Percentiles rank a stretch among this genome's conserved stretches.
Evolutionary conservation across 2,888 invertebrate species (phyloP).

Genomic region (Disparrhopalites patrizii): DNA sequence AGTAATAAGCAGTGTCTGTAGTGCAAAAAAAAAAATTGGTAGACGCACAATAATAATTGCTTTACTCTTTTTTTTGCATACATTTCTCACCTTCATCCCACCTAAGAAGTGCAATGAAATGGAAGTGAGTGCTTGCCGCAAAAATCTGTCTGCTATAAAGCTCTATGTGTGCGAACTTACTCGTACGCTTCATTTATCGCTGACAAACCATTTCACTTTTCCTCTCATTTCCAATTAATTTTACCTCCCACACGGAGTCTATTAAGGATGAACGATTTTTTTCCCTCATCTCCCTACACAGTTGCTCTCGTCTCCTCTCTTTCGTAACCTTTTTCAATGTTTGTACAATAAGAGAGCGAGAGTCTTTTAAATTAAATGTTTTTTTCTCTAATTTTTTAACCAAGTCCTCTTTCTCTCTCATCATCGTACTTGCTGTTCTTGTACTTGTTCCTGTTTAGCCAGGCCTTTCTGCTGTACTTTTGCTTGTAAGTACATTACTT

Average conservation of each 20-base stretch:
- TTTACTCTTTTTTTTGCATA: not conserved
- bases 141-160: no score
- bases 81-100: slow-evolving; percentile 18
- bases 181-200: slow-evolving; percentile 10
- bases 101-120: not conserved
- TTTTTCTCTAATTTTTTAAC: no score
- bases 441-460: no score
- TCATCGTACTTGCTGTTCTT: no score
- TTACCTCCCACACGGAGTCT: slow-evolving; percentile 20
- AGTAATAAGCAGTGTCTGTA: not conserved
- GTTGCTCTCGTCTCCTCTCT: not conserved
- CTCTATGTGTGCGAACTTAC: not conserved
- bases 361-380: no score
- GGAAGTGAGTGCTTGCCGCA: no score
- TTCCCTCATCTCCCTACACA: not conserved
- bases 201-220: slow-evolving; percentile 19
- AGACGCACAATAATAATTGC: slow-evolving; percentile 8
- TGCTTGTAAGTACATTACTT: no score
- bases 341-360: no score
- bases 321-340: no score
- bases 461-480: no score
- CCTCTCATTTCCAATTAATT: slow-evolving; percentile 22
- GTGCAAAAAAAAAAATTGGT: slow-evolving; percentile 8
- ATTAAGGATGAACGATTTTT: no score
- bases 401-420: no score